phyloP scores from a whole-genome alignment of 1,140 invertebrate species.

The Zaprionus davidi region DNA sequence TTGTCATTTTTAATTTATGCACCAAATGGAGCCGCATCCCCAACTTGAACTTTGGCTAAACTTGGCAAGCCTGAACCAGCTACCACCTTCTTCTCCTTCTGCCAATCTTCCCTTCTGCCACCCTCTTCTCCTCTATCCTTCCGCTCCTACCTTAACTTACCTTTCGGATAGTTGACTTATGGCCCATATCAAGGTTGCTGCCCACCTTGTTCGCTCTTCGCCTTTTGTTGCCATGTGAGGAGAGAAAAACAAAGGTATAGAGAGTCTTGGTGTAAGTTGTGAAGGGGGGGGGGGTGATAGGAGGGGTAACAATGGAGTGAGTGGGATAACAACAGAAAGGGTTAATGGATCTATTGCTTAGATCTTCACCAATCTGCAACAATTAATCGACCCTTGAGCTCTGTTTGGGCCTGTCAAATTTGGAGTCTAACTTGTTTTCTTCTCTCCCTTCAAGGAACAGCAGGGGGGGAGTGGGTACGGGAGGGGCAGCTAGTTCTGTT shows the following conservation, averaged over 20 bases:
- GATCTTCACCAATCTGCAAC: background rate
- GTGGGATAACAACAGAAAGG: background rate
- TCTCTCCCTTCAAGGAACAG: background rate
- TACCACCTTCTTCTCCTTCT: background rate
- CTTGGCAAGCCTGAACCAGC: conserved; percentile 6
- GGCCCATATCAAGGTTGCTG: conserved; percentile 36
- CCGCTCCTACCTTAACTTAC: background rate
- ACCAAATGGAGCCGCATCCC: conserved; percentile 49
- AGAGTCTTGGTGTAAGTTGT: background rate
- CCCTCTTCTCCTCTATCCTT: no score
- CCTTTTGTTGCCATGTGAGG: background rate
- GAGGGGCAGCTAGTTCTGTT: background rate
- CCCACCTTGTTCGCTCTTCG: background rate
- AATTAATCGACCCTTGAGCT: background rate
- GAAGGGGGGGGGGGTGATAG: background rate
- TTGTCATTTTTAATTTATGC: conserved; percentile 82
- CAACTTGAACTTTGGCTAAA: conserved; percentile 42
- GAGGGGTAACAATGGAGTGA: background rate
- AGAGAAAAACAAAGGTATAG: no score
- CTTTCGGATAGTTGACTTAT: conserved; percentile 49
- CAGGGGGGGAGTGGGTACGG: background rate
- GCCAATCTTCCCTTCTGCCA: background rate
- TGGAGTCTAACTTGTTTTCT: background rate
- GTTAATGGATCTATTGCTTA: background rate
- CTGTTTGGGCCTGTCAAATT: background rate